A percentile compares a stretch with the other conserved stretches of the same genome.
Evolutionary conservation across 2,888 invertebrate species (phyloP).

Genomic region (Sepioteuthis lessoniana): DNA sequence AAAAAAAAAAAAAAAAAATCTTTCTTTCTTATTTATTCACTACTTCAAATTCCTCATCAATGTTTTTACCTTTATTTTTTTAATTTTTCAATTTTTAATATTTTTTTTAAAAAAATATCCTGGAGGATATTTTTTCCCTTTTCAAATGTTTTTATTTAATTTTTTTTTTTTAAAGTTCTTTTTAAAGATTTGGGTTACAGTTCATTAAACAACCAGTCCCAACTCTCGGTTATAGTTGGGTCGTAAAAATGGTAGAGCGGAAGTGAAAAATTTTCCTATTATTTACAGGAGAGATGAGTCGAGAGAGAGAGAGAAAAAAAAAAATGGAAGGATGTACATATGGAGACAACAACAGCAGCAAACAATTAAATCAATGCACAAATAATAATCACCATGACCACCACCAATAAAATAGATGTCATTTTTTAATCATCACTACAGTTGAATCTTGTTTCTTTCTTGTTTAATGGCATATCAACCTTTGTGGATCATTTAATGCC

Average conservation of each 20-base stretch:
- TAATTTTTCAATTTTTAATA: too few species aligned
- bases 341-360: background rate
- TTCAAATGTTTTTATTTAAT: background rate
- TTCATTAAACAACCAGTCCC: slow-evolving; percentile 12
- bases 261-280: background rate
- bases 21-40: too few species aligned
- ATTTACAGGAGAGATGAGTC: background rate
- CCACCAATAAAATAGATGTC: background rate
- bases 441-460: too few species aligned
- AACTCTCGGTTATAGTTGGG: background rate
- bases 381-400: background rate
- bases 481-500: too few species aligned
- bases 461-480: too few species aligned
- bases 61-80: too few species aligned
- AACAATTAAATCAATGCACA: background rate
- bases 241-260: background rate
- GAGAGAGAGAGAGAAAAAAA: background rate
- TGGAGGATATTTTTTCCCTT: background rate
- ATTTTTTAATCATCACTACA: background rate
- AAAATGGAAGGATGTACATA: background rate
- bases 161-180: background rate
- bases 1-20: too few species aligned
- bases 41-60: too few species aligned
- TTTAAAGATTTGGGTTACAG: background rate
- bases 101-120: too few species aligned